Evolutionary conservation across 2,888 invertebrate genomes (phyloP).

Genomic region (Pollenia angustigena): DNA sequence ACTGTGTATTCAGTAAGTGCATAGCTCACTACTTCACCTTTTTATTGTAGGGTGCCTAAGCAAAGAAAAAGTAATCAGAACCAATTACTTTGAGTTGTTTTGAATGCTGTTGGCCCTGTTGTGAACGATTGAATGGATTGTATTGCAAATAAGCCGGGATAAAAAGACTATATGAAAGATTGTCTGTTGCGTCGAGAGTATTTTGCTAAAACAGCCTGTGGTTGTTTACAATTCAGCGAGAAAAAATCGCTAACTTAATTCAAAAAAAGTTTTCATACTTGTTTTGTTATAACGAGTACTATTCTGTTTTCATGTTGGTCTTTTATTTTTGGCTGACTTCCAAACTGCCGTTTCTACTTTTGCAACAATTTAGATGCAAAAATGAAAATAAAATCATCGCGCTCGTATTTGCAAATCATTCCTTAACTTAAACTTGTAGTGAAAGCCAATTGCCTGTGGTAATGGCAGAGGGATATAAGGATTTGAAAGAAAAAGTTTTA

Average conservation of each 20-base stretch:
- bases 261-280: slow-evolving; percentile 45
- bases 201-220: slow-evolving; percentile 66
- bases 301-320: not conserved
- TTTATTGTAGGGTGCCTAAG: slow-evolving; percentile 29
- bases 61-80: slow-evolving; percentile 59
- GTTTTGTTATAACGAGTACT: not conserved
- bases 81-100: slow-evolving; percentile 61
- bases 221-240: slow-evolving; percentile 65
- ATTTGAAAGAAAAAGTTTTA: slow-evolving; percentile 40
- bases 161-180: slow-evolving; percentile 23
- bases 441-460: slow-evolving; percentile 60
- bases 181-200: slow-evolving; percentile 13
- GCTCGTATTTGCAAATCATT: slow-evolving; percentile 34
- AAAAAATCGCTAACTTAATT: slow-evolving; percentile 50
- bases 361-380: slow-evolving; percentile 48
- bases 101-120: slow-evolving; percentile 40
- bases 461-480: not conserved
- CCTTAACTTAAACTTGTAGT: slow-evolving; percentile 37
- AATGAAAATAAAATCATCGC: slow-evolving; percentile 36
- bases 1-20: no score
- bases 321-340: slow-evolving; percentile 37
- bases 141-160: slow-evolving; percentile 35
- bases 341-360: slow-evolving; percentile 37
- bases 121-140: slow-evolving; percentile 28
- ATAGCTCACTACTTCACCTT: not conserved